Conservation (phyloP, 2,113 vertebrate genomes). For the Salvator merianae region DNA sequence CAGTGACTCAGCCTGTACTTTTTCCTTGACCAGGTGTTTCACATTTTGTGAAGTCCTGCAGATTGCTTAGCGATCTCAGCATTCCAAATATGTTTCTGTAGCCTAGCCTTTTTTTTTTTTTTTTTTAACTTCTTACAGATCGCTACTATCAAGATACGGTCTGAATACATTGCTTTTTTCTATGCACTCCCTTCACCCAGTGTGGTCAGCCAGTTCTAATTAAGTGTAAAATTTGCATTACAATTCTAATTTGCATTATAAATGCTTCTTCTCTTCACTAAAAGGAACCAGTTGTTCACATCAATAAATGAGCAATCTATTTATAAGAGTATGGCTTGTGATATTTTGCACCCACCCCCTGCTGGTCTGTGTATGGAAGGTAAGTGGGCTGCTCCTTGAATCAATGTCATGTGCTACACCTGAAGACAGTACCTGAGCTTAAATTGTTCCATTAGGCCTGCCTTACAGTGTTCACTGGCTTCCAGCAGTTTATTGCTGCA, state of each 20-base stretch:
- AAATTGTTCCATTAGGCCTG: no score
- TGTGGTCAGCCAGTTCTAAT: not conserved
- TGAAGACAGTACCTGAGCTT: no score
- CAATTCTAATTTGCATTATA: not conserved
- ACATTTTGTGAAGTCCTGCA: not conserved
- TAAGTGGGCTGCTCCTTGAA: no score
- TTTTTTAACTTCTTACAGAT: no score
- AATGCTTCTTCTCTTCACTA: not conserved
- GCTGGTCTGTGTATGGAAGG: no score
- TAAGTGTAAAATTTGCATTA: not conserved
- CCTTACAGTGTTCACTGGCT: no score
- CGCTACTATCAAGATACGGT: no score
- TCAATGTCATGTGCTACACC: no score
- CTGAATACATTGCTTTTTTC: not conserved
- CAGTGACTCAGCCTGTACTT: not conserved
- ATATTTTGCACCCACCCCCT: no score
- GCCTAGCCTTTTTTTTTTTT: not conserved
- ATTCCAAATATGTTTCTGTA: not conserved
- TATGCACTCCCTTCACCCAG: not conserved
- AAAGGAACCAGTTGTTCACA: no score
- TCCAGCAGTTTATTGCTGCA: no score
- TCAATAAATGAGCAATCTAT: not conserved
- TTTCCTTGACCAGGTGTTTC: slow-evolving; percentile 1
- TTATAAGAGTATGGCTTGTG: no score
- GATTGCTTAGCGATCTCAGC: not conserved